phyloP scores from a whole-genome alignment of 2,888 invertebrate species.

The Ernsta delagoae region DNA sequence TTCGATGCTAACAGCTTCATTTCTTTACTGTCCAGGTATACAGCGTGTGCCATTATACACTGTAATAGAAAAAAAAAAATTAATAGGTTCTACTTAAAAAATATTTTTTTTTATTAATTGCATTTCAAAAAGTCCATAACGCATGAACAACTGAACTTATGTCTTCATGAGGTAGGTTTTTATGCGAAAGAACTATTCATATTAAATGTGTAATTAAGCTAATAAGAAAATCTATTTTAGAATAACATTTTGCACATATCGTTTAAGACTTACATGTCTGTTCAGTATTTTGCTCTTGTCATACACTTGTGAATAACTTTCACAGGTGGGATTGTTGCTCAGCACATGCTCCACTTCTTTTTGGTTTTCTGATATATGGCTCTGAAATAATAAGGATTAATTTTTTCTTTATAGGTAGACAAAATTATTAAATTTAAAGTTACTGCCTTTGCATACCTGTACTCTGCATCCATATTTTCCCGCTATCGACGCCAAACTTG shows the following conservation, averaged over 20 bases:
- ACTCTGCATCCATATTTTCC: slow-evolving; percentile 87
- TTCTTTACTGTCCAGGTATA: slow-evolving; percentile 90
- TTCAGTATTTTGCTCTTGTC: slow-evolving; percentile 90
- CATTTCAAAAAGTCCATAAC: no score
- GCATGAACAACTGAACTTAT: no score
- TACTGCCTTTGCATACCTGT: slow-evolving; percentile 83
- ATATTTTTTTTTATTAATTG: no score
- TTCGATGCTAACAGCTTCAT: slow-evolving; percentile 84
- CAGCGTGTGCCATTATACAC: slow-evolving; percentile 93
- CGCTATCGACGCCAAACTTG: slow-evolving; percentile 88
- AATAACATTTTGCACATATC: no score
- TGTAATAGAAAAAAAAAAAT: slow-evolving; percentile 43
- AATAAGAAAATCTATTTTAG: no score
- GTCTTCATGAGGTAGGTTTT: no score
- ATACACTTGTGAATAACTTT: slow-evolving; percentile 91
- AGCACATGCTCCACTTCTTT: slow-evolving; percentile 89
- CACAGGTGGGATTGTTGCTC: slow-evolving; percentile 79
- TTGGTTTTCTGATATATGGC: slow-evolving; percentile 93
- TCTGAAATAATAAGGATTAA: slow-evolving; percentile 76
- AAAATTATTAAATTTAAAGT: no score
- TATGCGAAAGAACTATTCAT: no score
- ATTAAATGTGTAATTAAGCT: no score
- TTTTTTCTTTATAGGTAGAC: no score
- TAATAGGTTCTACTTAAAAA: no score
- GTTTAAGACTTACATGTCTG: slow-evolving; percentile 84